Evolutionary conservation across 2,888 invertebrate species (phyloP), one percentile per base, ranked within the genome.

Genomic region (Meiosimyza decipiens): DNA sequence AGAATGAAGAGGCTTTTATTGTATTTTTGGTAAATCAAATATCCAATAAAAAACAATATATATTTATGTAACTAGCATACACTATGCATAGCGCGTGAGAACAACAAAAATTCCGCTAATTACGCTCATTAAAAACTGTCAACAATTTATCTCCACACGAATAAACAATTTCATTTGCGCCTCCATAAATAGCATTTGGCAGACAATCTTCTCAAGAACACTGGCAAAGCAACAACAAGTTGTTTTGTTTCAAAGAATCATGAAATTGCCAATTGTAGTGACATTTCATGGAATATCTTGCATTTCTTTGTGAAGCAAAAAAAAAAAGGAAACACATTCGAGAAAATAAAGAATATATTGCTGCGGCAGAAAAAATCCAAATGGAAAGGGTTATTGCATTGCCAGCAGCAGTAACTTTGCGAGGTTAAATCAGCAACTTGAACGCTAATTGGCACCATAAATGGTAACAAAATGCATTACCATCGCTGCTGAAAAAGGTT

Each of bases 371-470:
- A 66, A 11, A 9, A 62, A 47, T 40, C 40, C 12, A 62, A 16
- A 49, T 54, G 22, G 57, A 64, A 67, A 67, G 67, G 67, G 67
- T 67, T 55, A 18, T 12, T 64, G 64, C 64, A 51, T 64, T 64
- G 28, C 4, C 28, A 51, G 51, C 13, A 51, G 52, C 22, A 52
- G 51, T 33, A 51, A 52, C 33, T 28, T 51, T 52, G 64, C 64
- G 16, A 64, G 51, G n/a, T 51, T 51, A 64, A 15, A 22, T 52
- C 64, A 7, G 51, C 64, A 15, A 22, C 16, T 18, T 50, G 11
- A 71, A 66, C 82, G 78, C 83, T 82, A 82, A 82, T 82, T 82
- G 82, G 80, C 80, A 82, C 82, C 82, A 83, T 80, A 82, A 82
- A 83, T 79, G 83, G 82, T 40, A 59, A 62, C 66, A 40, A 52